Percentiles rank a stretch among this genome's conserved stretches.
Evolutionary conservation across 2,113 vertebrate genomes (phyloP).

Genomic region (Rissa tridactyla): DNA sequence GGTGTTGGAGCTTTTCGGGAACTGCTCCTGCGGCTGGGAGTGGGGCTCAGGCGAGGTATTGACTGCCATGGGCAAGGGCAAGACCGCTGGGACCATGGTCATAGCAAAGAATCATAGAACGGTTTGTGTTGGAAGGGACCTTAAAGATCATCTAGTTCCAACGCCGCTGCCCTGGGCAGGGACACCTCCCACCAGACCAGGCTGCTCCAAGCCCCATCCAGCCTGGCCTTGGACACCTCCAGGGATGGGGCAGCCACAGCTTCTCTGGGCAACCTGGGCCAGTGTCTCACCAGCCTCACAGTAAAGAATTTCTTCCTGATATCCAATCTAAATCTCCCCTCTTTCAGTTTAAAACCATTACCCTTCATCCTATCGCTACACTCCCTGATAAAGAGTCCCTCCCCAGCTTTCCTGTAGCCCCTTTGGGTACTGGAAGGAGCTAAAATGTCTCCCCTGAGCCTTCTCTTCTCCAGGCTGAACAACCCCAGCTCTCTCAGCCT

Average conservation of each 20-base stretch:
- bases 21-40: fast-evolving
- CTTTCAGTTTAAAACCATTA: neutral
- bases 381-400: neutral
- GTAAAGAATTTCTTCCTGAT: neutral
- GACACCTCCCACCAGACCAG: neutral
- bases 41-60: neutral
- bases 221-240: neutral
- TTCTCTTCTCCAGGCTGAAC: neutral
- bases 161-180: neutral
- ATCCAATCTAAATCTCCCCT: neutral
- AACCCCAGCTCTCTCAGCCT: neutral
- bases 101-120: neutral
- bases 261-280: neutral
- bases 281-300: neutral
- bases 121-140: neutral
- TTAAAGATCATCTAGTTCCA: neutral
- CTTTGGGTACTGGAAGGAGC: neutral
- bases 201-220: neutral
- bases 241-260: neutral
- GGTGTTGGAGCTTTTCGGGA: neutral
- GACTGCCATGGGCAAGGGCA: neutral
- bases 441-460: neutral
- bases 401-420: neutral
- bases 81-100: fast-evolving
- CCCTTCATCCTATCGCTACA: neutral